phyloP scores from a whole-genome alignment of 2,113 vertebrate species.

The Oryzias javanicus region DNA sequence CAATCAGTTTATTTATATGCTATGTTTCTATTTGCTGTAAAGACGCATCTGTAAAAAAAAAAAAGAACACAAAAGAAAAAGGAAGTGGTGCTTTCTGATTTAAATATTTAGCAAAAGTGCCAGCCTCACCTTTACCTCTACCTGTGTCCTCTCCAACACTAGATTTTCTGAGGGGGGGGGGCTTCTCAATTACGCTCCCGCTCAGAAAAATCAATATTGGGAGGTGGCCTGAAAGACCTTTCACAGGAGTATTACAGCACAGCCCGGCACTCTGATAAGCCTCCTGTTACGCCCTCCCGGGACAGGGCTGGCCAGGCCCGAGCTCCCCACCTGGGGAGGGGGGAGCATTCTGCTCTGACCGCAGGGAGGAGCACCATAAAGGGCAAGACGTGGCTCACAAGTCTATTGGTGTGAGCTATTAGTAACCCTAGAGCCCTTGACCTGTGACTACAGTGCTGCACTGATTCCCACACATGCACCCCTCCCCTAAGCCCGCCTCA shows the following conservation, averaged over 20 bases:
- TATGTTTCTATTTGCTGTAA: no score
- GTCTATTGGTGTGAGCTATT: slow-evolving; percentile 78
- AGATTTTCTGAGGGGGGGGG: slow-evolving; percentile 54
- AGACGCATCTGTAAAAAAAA: no score
- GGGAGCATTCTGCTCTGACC: slow-evolving; percentile 72
- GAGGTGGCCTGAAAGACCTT: slow-evolving; percentile 78
- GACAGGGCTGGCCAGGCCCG: slow-evolving; percentile 70
- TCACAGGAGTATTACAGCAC: slow-evolving; percentile 86
- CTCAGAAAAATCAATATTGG: slow-evolving; percentile 78
- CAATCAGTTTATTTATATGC: no score
- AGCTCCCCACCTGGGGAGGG: slow-evolving; percentile 69
- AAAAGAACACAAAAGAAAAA: no score
- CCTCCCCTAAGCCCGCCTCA: slow-evolving; percentile 11
- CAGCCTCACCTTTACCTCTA: slow-evolving; percentile 30
- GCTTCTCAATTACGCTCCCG: slow-evolving; percentile 70
- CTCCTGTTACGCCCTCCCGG: slow-evolving; percentile 79
- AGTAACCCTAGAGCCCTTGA: slow-evolving; percentile 81
- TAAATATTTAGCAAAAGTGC: neutral
- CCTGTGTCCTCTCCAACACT: slow-evolving; percentile 34
- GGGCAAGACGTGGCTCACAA: slow-evolving; percentile 69
- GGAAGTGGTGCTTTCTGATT: no score
- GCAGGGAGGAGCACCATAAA: slow-evolving; percentile 76
- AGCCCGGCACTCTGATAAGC: slow-evolving; percentile 76
- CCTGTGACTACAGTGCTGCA: slow-evolving; percentile 79
- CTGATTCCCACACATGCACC: slow-evolving; percentile 77